These are phyloP conservation scores for Amphipyra berbera DNA, from an alignment of 2,888 invertebrate genomes.

Conservation along the genomic window DNA sequence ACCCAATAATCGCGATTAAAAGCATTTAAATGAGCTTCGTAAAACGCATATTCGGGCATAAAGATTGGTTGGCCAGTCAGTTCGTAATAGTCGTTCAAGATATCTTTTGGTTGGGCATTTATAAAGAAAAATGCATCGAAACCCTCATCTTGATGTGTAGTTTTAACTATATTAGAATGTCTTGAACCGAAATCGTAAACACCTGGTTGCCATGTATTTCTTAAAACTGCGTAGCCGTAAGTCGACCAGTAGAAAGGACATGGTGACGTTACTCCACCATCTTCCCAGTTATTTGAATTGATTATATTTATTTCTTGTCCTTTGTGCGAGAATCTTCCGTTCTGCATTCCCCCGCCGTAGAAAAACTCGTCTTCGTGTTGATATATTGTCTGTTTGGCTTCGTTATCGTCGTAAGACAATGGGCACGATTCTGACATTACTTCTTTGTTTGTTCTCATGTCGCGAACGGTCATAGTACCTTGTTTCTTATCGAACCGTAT, in stretches of 20 bases:
- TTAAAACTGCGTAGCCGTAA: constrained; percentile 79
- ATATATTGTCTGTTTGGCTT: constrained; percentile 70
- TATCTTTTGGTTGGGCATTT: constrained; percentile 70
- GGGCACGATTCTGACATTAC: constrained; percentile 75
- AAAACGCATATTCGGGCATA: constrained; percentile 83
- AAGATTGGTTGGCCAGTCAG: constrained; percentile 81
- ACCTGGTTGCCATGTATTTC: constrained; percentile 84
- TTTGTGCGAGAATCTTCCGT: constrained; percentile 84
- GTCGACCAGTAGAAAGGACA: constrained; percentile 86
- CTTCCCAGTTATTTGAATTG: constrained; percentile 81
- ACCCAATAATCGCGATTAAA: constrained; percentile 87
- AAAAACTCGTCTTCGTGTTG: constrained; percentile 77
- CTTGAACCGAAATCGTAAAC: constrained; percentile 78
- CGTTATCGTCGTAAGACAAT: constrained; percentile 68
- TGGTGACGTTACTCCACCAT: constrained; percentile 83
- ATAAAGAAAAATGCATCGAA: constrained; percentile 84
- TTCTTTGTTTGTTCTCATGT: constrained; percentile 73
- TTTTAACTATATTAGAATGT: constrained; percentile 60
- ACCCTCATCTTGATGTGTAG: constrained; percentile 69
- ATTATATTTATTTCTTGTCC: constrained; percentile 76
- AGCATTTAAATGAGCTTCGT: constrained; percentile 84
- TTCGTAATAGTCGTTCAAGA: constrained; percentile 82
- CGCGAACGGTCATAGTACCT: constrained; percentile 74
- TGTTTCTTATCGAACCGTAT: constrained; percentile 76
- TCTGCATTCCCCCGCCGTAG: constrained; percentile 87